phyloP scores from a whole-genome alignment of 2,888 invertebrate species.

The Harmothoe impar region DNA sequence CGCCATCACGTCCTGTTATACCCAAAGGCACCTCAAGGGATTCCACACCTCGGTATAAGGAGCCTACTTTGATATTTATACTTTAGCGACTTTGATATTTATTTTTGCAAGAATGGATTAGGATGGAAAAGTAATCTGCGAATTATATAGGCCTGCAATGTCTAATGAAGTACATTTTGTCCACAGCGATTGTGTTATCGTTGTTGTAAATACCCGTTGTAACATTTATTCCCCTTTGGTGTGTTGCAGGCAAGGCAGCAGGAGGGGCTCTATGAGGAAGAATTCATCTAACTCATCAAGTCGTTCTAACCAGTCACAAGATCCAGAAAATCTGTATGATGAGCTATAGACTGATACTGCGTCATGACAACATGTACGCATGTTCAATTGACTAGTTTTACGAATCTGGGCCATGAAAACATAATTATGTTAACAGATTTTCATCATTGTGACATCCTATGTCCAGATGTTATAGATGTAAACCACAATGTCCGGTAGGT shows the following conservation, averaged over 20 bases:
- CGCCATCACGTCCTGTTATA: constrained; percentile 29
- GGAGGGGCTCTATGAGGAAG: background rate
- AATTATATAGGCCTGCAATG: too few species aligned
- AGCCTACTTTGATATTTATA: too few species aligned
- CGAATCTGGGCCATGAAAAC: too few species aligned
- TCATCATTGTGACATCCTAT: too few species aligned
- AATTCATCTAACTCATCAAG: background rate
- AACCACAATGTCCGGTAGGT: too few species aligned
- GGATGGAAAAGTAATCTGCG: too few species aligned
- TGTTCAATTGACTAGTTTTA: background rate
- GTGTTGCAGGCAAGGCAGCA: constrained; percentile 19
- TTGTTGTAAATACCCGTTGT: background rate
- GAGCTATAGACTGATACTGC: background rate
- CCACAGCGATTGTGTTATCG: too few species aligned
- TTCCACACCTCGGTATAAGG: background rate
- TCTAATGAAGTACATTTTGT: too few species aligned
- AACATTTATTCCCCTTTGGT: background rate
- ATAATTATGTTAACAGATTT: too few species aligned
- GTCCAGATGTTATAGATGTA: too few species aligned
- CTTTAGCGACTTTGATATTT: too few species aligned
- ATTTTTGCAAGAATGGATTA: too few species aligned
- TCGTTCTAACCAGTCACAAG: background rate
- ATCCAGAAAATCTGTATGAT: background rate
- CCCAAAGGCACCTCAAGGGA: constrained; percentile 27
- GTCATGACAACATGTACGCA: background rate